These are phyloP conservation scores for Protophormia terraenovae DNA, from an alignment of 2,888 invertebrate species.

Conservation along the genomic window DNA sequence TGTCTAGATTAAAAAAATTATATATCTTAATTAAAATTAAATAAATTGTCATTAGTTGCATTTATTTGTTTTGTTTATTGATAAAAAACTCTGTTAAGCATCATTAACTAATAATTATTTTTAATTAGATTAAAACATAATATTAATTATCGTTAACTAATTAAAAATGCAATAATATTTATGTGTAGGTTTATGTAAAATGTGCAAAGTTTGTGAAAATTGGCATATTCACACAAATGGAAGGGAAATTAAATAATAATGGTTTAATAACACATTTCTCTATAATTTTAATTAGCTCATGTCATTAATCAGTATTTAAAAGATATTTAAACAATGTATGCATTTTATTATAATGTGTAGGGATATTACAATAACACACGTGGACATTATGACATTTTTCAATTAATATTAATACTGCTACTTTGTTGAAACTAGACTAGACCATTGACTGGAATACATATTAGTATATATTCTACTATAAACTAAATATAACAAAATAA, in stretches of 20 bases:
- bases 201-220: no score
- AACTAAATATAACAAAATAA: no score
- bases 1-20: background rate
- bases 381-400: no score
- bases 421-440: no score
- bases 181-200: no score
- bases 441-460: no score
- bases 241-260: background rate
- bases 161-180: background rate
- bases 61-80: background rate
- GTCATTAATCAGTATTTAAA: background rate
- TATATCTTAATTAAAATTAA: background rate
- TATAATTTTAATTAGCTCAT: background rate
- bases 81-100: background rate
- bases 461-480: no score
- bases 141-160: background rate
- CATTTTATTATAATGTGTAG: no score
- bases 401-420: no score
- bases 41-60: background rate
- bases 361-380: no score
- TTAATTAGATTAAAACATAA: constrained; percentile 35
- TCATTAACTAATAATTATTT: background rate
- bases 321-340: background rate
- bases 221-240: no score
- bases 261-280: background rate